Conservation (phyloP, 2,888 invertebrate genomes). For the Hylaea fasciaria region DNA sequence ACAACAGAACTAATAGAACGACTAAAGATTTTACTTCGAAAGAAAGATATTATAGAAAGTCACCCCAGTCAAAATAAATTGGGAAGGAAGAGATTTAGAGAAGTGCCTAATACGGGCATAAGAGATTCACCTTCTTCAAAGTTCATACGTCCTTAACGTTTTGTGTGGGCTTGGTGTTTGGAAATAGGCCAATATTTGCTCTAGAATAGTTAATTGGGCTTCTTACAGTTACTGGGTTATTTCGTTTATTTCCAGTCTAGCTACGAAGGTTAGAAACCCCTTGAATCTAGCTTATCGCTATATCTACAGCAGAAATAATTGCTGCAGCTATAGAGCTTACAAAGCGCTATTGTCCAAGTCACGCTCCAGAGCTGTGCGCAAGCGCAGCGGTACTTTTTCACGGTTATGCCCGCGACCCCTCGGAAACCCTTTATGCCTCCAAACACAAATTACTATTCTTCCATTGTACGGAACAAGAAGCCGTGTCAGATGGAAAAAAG, state of each 20-base stretch:
- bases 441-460: constrained; percentile 53
- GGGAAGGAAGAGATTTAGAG: too few species aligned
- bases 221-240: too few species aligned
- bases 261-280: neutral
- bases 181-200: too few species aligned
- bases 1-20: neutral
- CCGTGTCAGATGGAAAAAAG: constrained; percentile 59
- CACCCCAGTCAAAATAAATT: too few species aligned
- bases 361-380: constrained; percentile 43
- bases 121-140: too few species aligned
- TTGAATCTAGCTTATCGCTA: neutral
- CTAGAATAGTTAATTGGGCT: too few species aligned
- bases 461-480: constrained; percentile 67
- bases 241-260: too few species aligned
- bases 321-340: constrained; percentile 19
- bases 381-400: constrained; percentile 59
- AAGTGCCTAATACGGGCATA: too few species aligned
- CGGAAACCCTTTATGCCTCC: constrained; percentile 48
- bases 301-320: constrained; percentile 4
- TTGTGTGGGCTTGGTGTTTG: too few species aligned
- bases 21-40: too few species aligned
- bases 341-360: constrained; percentile 34
- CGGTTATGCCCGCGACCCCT: constrained; percentile 51
- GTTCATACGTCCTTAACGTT: too few species aligned
- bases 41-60: too few species aligned